Percentiles rank a stretch among this genome's conserved stretches.
phyloP scores from a whole-genome alignment of 2,113 vertebrate genomes.

The Bos indicus region DNA sequence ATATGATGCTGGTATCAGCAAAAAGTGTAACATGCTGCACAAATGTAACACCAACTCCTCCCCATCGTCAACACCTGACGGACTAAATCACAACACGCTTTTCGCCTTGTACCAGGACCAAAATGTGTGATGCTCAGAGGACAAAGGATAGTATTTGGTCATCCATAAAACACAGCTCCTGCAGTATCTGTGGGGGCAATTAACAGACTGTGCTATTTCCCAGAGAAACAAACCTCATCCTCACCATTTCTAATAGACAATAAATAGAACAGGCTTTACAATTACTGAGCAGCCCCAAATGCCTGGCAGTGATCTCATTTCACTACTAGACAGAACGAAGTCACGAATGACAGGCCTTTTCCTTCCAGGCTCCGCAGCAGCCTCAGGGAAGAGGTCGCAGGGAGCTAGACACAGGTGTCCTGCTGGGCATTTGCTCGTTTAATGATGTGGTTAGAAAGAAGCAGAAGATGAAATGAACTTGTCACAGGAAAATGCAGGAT shows the following conservation, averaged over 20 bases:
- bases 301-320: neutral
- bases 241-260: neutral
- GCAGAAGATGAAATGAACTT: neutral
- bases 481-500: neutral
- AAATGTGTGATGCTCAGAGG: neutral
- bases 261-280: neutral
- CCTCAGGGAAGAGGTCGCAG: fast-evolving
- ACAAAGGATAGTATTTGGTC: neutral
- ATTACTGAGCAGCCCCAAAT: neutral
- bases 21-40: fast-evolving
- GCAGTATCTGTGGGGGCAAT: neutral
- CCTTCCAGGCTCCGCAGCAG: neutral
- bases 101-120: neutral
- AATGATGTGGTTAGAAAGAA: neutral
- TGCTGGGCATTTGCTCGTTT: neutral
- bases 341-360: fast-evolving
- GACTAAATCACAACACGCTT: neutral
- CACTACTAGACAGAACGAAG: neutral
- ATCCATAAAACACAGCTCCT: neutral
- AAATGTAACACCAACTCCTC: neutral
- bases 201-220: neutral
- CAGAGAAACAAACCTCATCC: neutral
- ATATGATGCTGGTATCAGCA: fast-evolving
- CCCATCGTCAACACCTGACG: fast-evolving
- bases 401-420: neutral